Base-by-base conservation (phyloP, 2,888 invertebrate genomes). In the Megamerina dolium region DNA sequence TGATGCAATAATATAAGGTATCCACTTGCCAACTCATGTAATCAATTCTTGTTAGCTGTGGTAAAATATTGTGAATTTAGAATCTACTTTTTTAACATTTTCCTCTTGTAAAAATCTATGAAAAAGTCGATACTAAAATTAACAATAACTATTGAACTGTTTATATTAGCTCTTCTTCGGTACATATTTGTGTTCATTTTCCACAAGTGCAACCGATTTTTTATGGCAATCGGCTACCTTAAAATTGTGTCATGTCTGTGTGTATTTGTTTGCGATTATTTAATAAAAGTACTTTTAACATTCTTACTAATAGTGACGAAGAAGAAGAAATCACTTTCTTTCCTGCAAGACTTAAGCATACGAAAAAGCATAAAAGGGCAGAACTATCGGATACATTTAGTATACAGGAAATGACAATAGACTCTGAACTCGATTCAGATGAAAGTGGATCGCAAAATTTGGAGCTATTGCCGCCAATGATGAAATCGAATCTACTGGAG, bases 391-490 rank as follows among this genome's bases (percentile, higher is more conserved):
- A 72, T 49, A 72, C 70, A 4, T 72, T 72, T 49, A 72, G 72
- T 51, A 70, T 72, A 58, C 70, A 72, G 46, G 72, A 72, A 47
- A 72, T 72, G 71, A 66, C 70, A 23, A 70, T 72, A 27, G 71
- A 70, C 46, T 70, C 71, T 12, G 71, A 70, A 33, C 49, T 63
- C 45, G 62, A 70, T 48, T 69, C 70, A 16, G 70, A 72, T 45
- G 70, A 68, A 45, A 66, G 67, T 47, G 61, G 57, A 18, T 70
- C 70, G 13, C 66, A 68, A 49, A 72, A 69, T 52, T 59, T 72
- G 10, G 72, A 72, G 50, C 53, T 71, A 4, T 58, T 71, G 12
- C 56, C 70, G 48, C 68, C 71, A 10, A 54, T 61, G 37, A 57
- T 62, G 46, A 67, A 65, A 54, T 53, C 53, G 16, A 67, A 59